Conservation (phyloP, 2,113 vertebrate genomes). For the Melierax canorus region DNA sequence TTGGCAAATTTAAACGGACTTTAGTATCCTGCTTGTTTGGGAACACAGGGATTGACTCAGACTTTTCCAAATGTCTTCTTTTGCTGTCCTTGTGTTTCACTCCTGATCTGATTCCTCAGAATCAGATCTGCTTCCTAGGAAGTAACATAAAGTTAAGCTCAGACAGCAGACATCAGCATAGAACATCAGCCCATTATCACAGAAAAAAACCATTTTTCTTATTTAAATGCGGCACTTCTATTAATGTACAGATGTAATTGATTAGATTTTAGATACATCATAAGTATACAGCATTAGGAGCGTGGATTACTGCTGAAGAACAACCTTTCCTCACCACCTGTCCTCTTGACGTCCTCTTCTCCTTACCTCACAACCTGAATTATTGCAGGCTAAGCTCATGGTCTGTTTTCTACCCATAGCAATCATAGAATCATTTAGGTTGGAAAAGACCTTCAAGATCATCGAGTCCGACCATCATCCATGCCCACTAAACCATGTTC, state of each 20-base stretch:
- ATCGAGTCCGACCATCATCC: no score
- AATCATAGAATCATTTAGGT: background rate
- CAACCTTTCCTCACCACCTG: background rate
- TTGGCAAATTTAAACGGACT: background rate
- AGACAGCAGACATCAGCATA: background rate
- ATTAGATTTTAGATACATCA: background rate
- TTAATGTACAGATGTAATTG: background rate
- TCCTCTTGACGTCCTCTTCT: background rate
- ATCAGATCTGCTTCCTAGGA: background rate
- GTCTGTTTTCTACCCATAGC: background rate
- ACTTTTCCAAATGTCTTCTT: background rate
- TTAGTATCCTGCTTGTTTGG: background rate
- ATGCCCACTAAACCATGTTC: no score
- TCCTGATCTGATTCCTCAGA: background rate
- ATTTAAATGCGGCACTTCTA: background rate
- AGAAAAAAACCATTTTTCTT: accelerated
- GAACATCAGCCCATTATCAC: background rate
- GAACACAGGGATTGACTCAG: background rate
- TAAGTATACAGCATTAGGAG: background rate
- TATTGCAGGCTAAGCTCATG: background rate
- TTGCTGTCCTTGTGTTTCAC: background rate
- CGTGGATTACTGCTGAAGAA: background rate
- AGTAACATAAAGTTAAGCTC: background rate
- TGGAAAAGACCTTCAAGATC: no score
- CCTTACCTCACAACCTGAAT: background rate